Percentiles rank a stretch among this genome's conserved stretches.
Conservation (phyloP, 2,113 vertebrate species). For the Elaphurus davidianus region DNA sequence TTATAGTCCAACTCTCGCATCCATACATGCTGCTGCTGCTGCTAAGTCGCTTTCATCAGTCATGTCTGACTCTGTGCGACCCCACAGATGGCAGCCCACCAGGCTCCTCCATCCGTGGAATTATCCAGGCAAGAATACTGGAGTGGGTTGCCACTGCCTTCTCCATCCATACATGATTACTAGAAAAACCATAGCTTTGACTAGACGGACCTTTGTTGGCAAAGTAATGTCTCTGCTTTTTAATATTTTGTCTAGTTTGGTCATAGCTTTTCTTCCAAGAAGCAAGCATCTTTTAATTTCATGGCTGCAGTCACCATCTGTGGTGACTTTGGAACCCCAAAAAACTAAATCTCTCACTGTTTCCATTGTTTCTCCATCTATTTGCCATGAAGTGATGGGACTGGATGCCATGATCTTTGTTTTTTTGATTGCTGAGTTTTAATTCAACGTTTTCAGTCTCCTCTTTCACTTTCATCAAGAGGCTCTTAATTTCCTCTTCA, state of each 20-base stretch:
- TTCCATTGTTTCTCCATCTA: not conserved
- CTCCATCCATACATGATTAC: not conserved
- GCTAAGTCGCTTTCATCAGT: not conserved
- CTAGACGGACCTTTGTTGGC: not conserved
- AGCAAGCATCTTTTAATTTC: not conserved
- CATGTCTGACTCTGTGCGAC: not conserved
- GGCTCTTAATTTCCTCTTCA: not conserved
- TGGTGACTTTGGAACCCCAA: accelerated
- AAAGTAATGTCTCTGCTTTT: not conserved
- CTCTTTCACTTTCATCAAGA: not conserved
- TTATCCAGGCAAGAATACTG: not conserved
- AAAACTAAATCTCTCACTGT: not conserved
- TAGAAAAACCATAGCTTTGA: not conserved
- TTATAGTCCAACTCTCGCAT: not conserved
- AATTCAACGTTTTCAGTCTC: not conserved
- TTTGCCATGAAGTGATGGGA: not conserved
- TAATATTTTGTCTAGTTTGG: not conserved
- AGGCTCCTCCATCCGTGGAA: not conserved
- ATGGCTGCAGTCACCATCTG: not conserved
- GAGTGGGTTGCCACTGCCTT: not conserved
- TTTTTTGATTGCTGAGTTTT: not conserved
- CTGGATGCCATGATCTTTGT: not conserved
- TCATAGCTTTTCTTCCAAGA: not conserved
- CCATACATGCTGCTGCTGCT: not conserved
- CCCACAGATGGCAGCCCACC: not conserved